A percentile compares a stretch with the other conserved stretches of the same genome.
These are phyloP conservation scores for Hypercompe scribonia DNA, from an alignment of 2,888 invertebrate species.

Conservation along the genomic window DNA sequence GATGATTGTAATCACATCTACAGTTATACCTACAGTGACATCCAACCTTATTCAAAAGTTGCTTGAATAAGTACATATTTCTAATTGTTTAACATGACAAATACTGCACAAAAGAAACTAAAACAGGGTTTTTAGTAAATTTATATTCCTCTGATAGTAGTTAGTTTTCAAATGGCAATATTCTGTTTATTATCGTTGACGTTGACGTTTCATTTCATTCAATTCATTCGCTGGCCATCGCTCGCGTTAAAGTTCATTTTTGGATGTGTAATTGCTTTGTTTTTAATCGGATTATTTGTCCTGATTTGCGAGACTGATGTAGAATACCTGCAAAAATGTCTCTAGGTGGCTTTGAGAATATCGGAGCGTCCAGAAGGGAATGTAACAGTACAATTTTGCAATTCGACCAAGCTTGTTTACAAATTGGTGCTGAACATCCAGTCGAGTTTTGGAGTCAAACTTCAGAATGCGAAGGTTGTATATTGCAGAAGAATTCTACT, in stretches of 20 bases:
- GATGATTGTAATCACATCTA: too few relatives aligned
- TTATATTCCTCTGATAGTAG: neutral
- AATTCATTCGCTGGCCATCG: constrained; percentile 23
- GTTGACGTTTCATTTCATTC: constrained; percentile 36
- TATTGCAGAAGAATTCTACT: constrained; percentile 60
- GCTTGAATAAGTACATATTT: too few relatives aligned
- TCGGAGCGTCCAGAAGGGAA: constrained; percentile 71
- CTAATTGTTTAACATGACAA: too few relatives aligned
- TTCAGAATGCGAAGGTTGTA: constrained; percentile 79
- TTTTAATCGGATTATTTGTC: constrained; percentile 41
- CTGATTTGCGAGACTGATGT: constrained; percentile 56
- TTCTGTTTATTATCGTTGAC: neutral
- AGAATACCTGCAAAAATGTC: constrained; percentile 65
- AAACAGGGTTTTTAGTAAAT: too few relatives aligned
- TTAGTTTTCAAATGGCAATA: neutral
- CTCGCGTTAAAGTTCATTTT: constrained; percentile 33
- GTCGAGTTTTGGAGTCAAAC: constrained; percentile 79
- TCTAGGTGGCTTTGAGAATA: constrained; percentile 73
- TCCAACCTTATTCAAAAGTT: too few relatives aligned
- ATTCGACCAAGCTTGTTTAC: constrained; percentile 81
- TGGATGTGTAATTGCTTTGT: constrained; percentile 54
- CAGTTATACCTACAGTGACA: too few relatives aligned
- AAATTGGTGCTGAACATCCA: constrained; percentile 64
- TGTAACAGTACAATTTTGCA: constrained; percentile 70
- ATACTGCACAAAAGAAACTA: too few relatives aligned